These are phyloP conservation scores for Lophochroa leadbeateri DNA, from an alignment of 2,113 vertebrate species.

Conservation along the genomic window DNA sequence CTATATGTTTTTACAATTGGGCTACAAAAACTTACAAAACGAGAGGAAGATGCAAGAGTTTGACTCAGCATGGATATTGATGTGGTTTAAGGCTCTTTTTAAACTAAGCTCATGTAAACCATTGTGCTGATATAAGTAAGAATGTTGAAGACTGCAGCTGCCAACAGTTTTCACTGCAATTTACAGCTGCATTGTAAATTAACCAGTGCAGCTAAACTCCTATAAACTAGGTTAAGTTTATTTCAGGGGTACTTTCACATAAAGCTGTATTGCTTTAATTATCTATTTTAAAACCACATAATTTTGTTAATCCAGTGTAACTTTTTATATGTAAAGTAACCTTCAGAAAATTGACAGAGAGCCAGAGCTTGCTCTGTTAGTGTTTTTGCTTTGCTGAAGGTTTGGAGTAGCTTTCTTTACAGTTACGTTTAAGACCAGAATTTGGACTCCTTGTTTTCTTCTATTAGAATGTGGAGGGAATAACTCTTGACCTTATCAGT, in stretches of 20 bases:
- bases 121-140: constrained; percentile 53
- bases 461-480: neutral
- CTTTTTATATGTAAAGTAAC: constrained; percentile 68
- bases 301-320: constrained; percentile 62
- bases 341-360: neutral
- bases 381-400: neutral
- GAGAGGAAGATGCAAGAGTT: neutral
- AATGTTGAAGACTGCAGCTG: constrained; percentile 17
- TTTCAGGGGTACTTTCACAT: constrained; percentile 64
- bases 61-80: constrained; percentile 27
- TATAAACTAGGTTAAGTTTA: constrained; percentile 56
- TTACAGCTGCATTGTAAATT: constrained; percentile 60
- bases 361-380: constrained; percentile 27
- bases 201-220: constrained; percentile 45
- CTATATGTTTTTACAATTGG: neutral
- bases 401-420: neutral
- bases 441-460: neutral
- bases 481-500: neutral
- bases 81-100: constrained; percentile 54
- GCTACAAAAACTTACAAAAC: neutral
- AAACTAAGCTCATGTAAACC: constrained; percentile 36
- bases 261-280: constrained; percentile 64
- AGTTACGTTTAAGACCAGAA: neutral
- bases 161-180: constrained; percentile 39
- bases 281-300: constrained; percentile 53